Evolutionary conservation across 2,888 invertebrate genomes (phyloP), one percentile per base, ranked within the genome.

Genomic region (Plagodis pulveraria): DNA sequence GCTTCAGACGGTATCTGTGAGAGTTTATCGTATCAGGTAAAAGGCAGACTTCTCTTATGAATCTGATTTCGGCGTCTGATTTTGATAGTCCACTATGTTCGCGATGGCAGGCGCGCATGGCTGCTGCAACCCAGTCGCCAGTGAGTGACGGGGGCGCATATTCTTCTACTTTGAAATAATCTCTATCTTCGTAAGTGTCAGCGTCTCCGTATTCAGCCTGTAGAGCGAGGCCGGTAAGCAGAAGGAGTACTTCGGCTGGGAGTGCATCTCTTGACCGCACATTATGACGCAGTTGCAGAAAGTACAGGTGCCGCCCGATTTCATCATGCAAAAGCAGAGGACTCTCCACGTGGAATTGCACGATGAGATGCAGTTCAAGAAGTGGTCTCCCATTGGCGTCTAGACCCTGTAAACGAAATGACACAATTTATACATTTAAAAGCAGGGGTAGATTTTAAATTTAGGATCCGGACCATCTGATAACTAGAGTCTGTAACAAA

Each of bases 311-410:
- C 61, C 98, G 94, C 55, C 98, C 97, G 73, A 97, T 95, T 80
- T 98, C 98, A 94, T 99, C 98, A 89, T 97, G 96, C 80, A 98
- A 93, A 69, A 98, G 94, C 74, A 97, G 94, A 64, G 98, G 97
- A 82, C 97, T 97, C 92, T 98, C 98, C 78, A 98, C 96, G 93
- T 98, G 98, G 90, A 97, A 98, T 90, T 98, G 97, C 78, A 98
- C 97, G 72, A 97, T 96, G 85, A 98, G 96, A 91, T 98, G 96
- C 85, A 98, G 94, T 77, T 96, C 96, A 79, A 98, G 94, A 65
- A 98, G 95, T 62, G 98, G 98, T 78, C 96, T 96, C 72, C 98
- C 98, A 88, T 96, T 97, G 84, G 96, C 96, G 93, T 98, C 97
- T 91, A 98, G 93, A 72, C 98, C 98, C 97, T 97, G 90, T 12